Percentiles rank a stretch among this genome's conserved stretches.
Conservation (phyloP, 2,888 invertebrate species). For the Resseliella maxima region DNA sequence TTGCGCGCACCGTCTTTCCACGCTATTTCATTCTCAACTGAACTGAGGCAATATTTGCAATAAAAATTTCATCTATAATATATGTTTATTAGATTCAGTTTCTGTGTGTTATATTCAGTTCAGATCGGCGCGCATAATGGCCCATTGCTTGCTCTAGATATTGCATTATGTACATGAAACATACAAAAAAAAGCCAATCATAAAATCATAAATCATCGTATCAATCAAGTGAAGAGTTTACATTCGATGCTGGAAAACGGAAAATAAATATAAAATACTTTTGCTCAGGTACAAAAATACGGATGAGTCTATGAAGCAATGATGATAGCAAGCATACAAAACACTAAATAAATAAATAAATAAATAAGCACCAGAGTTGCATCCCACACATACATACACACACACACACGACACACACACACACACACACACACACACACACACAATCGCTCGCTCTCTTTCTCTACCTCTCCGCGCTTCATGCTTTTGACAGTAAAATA, state of each 20-base stretch:
- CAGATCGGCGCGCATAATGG: not conserved
- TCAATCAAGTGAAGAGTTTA: slow-evolving; percentile 53
- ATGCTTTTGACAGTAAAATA: not conserved
- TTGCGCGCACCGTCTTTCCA: too few species aligned
- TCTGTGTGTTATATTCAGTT: not conserved
- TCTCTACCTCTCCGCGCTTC: not conserved
- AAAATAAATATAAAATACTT: slow-evolving; percentile 44
- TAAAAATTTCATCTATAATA: slow-evolving; percentile 53
- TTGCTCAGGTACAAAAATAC: slow-evolving; percentile 48
- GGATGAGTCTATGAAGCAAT: not conserved
- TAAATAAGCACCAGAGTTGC: not conserved
- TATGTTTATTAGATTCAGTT: slow-evolving; percentile 49
- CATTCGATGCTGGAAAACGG: slow-evolving; percentile 36
- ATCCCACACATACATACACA: too few species aligned
- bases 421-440: too few species aligned
- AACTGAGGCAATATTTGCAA: slow-evolving; percentile 43
- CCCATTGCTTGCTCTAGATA: slow-evolving; percentile 40
- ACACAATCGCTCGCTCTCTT: too few species aligned
- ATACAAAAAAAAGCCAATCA: slow-evolving; percentile 36
- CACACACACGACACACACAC: too few species aligned
- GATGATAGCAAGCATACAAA: not conserved
- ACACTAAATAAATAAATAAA: not conserved
- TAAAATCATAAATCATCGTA: slow-evolving; percentile 46
- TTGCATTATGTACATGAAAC: slow-evolving; percentile 19
- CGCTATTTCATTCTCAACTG: not conserved